phyloP scores from a whole-genome alignment of 1,140 invertebrate genomes.

The Heliconius nattereri region DNA sequence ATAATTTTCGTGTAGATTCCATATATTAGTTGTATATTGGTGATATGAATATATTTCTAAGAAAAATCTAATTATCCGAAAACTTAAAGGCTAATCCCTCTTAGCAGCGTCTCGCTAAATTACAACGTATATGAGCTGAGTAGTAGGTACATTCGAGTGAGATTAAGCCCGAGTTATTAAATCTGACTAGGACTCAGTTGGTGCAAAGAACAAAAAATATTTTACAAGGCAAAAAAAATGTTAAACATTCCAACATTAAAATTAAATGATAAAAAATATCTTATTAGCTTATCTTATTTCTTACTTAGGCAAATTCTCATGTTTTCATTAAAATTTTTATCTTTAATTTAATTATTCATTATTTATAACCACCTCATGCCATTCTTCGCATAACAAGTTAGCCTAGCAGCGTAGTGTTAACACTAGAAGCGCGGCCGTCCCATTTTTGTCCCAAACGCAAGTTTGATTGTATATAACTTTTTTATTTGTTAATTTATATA shows the following conservation, averaged over 20 bases:
- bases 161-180: constrained; percentile 51
- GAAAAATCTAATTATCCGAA: constrained; percentile 35
- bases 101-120: constrained; percentile 39
- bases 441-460: too few species aligned
- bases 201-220: background rate
- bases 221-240: too few species aligned
- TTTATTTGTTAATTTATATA: too few species aligned
- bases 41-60: constrained; percentile 9
- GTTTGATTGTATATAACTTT: too few species aligned
- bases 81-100: constrained; percentile 30
- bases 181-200: constrained; percentile 27
- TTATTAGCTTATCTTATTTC: too few species aligned
- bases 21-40: background rate
- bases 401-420: too few species aligned
- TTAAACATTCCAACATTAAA: background rate
- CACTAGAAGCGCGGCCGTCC: too few species aligned
- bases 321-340: background rate
- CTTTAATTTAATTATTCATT: background rate
- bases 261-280: background rate
- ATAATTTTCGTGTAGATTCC: too few species aligned
- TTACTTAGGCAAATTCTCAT: background rate
- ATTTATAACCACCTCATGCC: too few species aligned
- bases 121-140: constrained; percentile 37
- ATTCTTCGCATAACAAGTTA: too few species aligned
- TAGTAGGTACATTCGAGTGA: constrained; percentile 33